Conservation (phyloP, 2,113 vertebrate genomes). For the Saiga tatarica region DNA sequence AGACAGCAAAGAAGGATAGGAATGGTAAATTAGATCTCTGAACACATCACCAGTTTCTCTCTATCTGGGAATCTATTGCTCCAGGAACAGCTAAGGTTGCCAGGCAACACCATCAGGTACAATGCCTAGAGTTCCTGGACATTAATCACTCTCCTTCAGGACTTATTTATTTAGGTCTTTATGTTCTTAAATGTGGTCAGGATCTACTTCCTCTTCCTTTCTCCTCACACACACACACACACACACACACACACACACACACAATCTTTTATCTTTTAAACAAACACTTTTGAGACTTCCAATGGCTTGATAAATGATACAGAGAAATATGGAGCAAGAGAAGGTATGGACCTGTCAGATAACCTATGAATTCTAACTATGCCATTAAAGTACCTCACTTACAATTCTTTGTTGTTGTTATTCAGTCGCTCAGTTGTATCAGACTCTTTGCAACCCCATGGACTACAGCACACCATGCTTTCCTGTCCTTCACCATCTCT, state of each 20-base stretch:
- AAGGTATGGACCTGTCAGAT: background rate
- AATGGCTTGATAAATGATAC: background rate
- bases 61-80: conserved; percentile 9
- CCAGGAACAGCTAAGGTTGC: conserved; percentile 62
- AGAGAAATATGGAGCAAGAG: background rate
- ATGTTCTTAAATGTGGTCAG: background rate
- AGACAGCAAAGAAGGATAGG: background rate
- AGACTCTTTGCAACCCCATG: background rate
- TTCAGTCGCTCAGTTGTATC: background rate
- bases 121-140: conserved; percentile 49
- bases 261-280: background rate
- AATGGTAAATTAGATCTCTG: background rate
- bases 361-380: background rate
- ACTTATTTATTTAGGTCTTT: conserved; percentile 47
- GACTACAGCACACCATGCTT: background rate
- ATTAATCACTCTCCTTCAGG: conserved; percentile 54
- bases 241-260: background rate
- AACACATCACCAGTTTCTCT: background rate
- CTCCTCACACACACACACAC: fast-evolving
- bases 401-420: background rate
- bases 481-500: background rate
- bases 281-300: background rate
- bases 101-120: conserved; percentile 69
- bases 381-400: background rate
- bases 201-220: background rate